Conservation (phyloP, 2,888 invertebrate genomes). For the Sinodicranocentrus sp. region DNA sequence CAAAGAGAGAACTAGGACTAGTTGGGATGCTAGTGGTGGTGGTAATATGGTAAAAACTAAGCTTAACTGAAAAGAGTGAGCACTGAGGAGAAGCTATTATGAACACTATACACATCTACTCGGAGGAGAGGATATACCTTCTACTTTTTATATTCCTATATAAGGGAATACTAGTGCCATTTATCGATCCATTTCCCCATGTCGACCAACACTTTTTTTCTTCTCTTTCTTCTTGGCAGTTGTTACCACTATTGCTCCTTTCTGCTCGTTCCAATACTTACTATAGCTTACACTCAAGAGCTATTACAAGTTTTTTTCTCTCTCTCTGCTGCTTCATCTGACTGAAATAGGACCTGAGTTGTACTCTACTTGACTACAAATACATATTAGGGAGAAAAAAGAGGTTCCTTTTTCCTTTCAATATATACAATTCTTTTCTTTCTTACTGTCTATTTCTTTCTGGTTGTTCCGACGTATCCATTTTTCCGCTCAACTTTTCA, state of each 20-base stretch:
- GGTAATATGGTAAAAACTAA: slow-evolving; percentile 34
- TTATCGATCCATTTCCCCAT: slow-evolving; percentile 66
- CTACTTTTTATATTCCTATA: too few relatives aligned
- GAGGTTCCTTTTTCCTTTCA: slow-evolving; percentile 31
- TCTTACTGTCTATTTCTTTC: slow-evolving; percentile 19
- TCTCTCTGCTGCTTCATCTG: neutral
- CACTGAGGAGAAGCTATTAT: slow-evolving; percentile 35
- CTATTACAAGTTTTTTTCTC: slow-evolving; percentile 29
- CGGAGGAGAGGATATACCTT: neutral
- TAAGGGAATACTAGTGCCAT: slow-evolving; percentile 35
- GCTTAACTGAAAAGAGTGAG: slow-evolving; percentile 23
- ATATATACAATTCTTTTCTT: slow-evolving; percentile 4
- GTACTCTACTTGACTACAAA: slow-evolving; percentile 28
- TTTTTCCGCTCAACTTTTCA: slow-evolving; percentile 44
- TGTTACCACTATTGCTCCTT: slow-evolving; percentile 44
- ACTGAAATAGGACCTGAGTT: slow-evolving; percentile 11
- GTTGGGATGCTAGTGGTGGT: slow-evolving; percentile 7
- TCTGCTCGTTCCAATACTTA: slow-evolving; percentile 21
- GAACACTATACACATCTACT: slow-evolving; percentile 18
- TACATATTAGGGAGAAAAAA: slow-evolving; percentile 12
- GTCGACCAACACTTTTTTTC: slow-evolving; percentile 53
- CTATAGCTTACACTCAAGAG: slow-evolving; percentile 11
- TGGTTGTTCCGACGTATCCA: slow-evolving; percentile 36
- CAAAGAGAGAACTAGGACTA: too few relatives aligned
- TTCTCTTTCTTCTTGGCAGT: slow-evolving; percentile 57